Percentiles rank a stretch among this genome's conserved stretches.
These are phyloP conservation scores for Caenorhabditis sp. DNA, from an alignment of 2,888 invertebrate genomes.

Conservation along the genomic window DNA sequence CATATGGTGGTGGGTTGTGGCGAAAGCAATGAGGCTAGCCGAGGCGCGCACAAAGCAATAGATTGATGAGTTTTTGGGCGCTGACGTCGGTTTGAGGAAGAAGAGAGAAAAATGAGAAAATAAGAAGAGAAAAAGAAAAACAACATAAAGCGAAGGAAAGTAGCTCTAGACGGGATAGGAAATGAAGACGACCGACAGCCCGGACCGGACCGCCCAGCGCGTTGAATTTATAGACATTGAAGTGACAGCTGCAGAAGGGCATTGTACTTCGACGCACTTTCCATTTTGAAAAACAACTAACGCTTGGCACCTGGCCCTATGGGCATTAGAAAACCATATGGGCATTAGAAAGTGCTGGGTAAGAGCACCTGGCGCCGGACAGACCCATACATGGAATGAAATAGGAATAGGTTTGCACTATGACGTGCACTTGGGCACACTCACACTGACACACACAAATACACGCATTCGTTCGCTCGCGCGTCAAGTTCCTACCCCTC, in stretches of 20 bases:
- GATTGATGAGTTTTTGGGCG: constrained; percentile 57
- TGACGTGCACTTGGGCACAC: constrained; percentile 42
- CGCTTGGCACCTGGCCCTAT: no score
- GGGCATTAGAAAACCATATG: not conserved
- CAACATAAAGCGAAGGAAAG: constrained; percentile 23
- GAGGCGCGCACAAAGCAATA: constrained; percentile 39
- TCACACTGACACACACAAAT: not conserved
- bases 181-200: not conserved
- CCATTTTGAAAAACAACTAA: not conserved
- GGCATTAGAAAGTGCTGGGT: not conserved
- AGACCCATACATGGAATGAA: no score
- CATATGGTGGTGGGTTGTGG: constrained; percentile 57
- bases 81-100: constrained; percentile 30
- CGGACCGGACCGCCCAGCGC: constrained; percentile 4
- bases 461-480: constrained; percentile 1
- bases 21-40: constrained; percentile 35
- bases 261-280: not conserved
- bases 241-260: not conserved
- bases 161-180: constrained; percentile 8
- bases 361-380: no score
- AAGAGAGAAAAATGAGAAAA: constrained; percentile 36
- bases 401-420: constrained; percentile 2
- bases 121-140: constrained; percentile 35
- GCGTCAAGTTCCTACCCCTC: no score
- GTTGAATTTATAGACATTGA: not conserved